phyloP scores from a whole-genome alignment of 2,113 vertebrate species.

The Egretta garzetta region DNA sequence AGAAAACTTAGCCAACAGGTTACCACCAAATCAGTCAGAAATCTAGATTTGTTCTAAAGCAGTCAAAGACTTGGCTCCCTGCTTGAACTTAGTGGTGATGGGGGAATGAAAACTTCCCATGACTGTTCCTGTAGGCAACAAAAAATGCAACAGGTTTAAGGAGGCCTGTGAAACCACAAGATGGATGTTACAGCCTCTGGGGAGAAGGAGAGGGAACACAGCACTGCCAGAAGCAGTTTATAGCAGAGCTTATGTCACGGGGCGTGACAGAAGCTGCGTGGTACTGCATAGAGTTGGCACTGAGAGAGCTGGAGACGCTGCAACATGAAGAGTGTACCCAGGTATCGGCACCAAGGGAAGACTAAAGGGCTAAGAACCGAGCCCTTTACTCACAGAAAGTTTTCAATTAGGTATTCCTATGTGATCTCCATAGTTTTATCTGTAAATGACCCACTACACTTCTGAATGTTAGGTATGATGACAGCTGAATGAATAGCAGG shows the following conservation, averaged over 20 bases:
- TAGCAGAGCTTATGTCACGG: not conserved
- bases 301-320: not conserved
- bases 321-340: not conserved
- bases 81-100: not conserved
- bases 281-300: not conserved
- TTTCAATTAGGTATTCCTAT: not conserved
- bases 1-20: not conserved
- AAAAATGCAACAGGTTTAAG: not conserved
- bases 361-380: not conserved
- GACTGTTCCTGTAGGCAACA: not conserved
- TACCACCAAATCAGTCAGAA: constrained; percentile 34
- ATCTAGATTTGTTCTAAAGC: constrained; percentile 18
- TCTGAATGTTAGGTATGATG: not conserved
- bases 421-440: not conserved
- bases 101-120: constrained; percentile 2
- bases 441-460: not conserved
- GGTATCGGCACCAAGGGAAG: not conserved
- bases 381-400: not conserved
- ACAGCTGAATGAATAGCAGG: not conserved
- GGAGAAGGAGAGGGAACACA: not conserved
- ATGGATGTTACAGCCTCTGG: not conserved
- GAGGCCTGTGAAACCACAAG: not conserved
- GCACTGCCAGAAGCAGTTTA: not conserved
- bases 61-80: not conserved
- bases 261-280: not conserved